Evolutionary conservation across 2,113 vertebrate genomes (phyloP).

Genomic region (Dascyllus trimaculatus): DNA sequence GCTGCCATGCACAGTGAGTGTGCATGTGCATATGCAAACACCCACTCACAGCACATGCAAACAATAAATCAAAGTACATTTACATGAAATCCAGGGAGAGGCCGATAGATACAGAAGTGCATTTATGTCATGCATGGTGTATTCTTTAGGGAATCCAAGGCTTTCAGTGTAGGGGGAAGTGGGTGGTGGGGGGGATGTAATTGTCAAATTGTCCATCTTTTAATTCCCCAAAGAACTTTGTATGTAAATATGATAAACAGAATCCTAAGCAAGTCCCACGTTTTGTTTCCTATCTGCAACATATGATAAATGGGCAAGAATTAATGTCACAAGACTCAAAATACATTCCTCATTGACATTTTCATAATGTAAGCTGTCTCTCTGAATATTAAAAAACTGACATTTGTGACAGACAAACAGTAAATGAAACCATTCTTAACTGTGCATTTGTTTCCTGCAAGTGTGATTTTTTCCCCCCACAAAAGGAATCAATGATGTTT

Average conservation of each 20-base stretch:
- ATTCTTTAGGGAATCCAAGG: constrained; percentile 68
- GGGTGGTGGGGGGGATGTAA: constrained; percentile 44
- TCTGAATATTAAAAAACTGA: background rate
- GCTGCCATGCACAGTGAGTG: background rate
- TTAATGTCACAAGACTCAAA: constrained; percentile 47
- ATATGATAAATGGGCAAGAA: constrained; percentile 57
- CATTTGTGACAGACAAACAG: constrained; percentile 21
- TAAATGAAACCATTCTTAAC: constrained; percentile 29
- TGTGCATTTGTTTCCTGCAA: constrained; percentile 3
- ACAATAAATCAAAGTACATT: constrained; percentile 76
- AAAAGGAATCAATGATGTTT: constrained; percentile 47
- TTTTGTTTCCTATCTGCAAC: constrained; percentile 21
- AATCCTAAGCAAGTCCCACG: constrained; percentile 42
- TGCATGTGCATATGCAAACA: constrained; percentile 20
- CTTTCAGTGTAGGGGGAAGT: constrained; percentile 25
- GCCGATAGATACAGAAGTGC: constrained; percentile 55
- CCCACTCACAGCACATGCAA: constrained; percentile 46
- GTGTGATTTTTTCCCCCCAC: background rate
- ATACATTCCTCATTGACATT: constrained; percentile 4
- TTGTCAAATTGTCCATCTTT: constrained; percentile 77
- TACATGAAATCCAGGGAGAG: constrained; percentile 64
- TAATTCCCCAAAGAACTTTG: constrained; percentile 76
- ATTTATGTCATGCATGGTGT: constrained; percentile 59
- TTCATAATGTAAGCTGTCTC: constrained; percentile 25
- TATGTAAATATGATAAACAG: constrained; percentile 75